These are phyloP conservation scores for Scolopax mira DNA, from an alignment of 2,113 vertebrate species.

Conservation along the genomic window DNA sequence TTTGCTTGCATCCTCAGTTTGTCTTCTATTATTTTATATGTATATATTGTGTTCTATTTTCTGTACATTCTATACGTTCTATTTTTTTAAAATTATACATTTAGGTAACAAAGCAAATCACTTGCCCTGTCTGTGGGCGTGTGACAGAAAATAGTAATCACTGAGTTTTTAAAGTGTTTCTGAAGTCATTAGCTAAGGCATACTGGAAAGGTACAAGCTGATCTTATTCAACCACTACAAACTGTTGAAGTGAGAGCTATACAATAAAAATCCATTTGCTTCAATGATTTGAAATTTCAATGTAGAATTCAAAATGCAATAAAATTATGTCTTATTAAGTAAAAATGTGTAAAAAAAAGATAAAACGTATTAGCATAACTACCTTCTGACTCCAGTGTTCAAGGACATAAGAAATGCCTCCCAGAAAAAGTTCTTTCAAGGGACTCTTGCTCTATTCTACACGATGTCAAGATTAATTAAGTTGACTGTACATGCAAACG, in stretches of 20 bases:
- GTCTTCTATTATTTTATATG: background rate
- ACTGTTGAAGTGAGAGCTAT: background rate
- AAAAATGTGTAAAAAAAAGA: background rate
- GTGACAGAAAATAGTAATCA: background rate
- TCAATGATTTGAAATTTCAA: background rate
- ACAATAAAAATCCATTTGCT: background rate
- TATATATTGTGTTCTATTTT: background rate
- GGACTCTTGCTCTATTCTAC: background rate
- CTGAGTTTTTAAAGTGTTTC: background rate
- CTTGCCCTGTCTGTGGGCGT: background rate
- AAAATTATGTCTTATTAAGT: background rate
- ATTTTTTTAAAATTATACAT: background rate
- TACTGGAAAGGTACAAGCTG: background rate
- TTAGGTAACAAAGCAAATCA: background rate
- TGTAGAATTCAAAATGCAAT: background rate
- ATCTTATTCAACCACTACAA: background rate
- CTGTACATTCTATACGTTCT: background rate
- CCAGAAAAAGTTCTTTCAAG: slow-evolving; percentile 30
- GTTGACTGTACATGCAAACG: slow-evolving; percentile 34
- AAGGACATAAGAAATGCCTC: slow-evolving; percentile 11
- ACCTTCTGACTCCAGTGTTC: background rate
- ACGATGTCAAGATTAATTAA: slow-evolving; percentile 20
- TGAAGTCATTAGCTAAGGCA: background rate
- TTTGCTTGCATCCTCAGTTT: background rate
- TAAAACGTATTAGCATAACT: background rate